Conservation (phyloP, 2,113 vertebrate species). For the Syngnathoides biaculeatus region DNA sequence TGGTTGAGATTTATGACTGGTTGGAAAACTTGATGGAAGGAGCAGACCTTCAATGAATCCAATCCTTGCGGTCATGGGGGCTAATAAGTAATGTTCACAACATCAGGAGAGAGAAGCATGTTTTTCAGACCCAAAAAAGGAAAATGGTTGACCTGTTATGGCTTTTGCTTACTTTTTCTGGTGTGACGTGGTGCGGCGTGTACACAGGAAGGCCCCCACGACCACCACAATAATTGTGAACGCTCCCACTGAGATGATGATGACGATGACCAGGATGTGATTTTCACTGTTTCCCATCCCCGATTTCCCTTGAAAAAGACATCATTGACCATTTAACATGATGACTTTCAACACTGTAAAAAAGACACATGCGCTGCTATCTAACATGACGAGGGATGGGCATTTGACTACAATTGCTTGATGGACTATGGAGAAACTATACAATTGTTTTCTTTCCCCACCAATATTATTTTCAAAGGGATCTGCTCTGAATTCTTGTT, state of each 20-base stretch:
- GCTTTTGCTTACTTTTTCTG: slow-evolving; percentile 87
- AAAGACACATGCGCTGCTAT: background rate
- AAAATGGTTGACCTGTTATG: no score
- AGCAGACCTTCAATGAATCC: background rate
- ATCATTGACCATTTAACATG: background rate
- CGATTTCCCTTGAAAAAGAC: slow-evolving; percentile 76
- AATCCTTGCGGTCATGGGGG: background rate
- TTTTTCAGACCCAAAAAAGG: background rate
- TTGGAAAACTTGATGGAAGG: background rate
- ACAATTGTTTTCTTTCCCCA: no score
- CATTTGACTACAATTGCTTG: background rate
- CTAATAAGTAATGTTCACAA: no score
- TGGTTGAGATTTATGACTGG: background rate
- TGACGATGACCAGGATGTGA: slow-evolving; percentile 86
- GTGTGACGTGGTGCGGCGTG: slow-evolving; percentile 88
- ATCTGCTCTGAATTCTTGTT: background rate
- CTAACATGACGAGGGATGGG: background rate
- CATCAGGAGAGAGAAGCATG: background rate
- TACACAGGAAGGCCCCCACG: slow-evolving; percentile 91
- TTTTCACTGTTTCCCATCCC: slow-evolving; percentile 83
- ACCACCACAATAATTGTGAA: slow-evolving; percentile 92
- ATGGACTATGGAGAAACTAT: no score
- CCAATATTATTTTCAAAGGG: background rate
- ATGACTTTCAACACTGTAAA: background rate
- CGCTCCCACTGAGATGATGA: slow-evolving; percentile 89